phyloP scores from a whole-genome alignment of 2,888 invertebrate species.

The Ditylenchus weischeri region DNA sequence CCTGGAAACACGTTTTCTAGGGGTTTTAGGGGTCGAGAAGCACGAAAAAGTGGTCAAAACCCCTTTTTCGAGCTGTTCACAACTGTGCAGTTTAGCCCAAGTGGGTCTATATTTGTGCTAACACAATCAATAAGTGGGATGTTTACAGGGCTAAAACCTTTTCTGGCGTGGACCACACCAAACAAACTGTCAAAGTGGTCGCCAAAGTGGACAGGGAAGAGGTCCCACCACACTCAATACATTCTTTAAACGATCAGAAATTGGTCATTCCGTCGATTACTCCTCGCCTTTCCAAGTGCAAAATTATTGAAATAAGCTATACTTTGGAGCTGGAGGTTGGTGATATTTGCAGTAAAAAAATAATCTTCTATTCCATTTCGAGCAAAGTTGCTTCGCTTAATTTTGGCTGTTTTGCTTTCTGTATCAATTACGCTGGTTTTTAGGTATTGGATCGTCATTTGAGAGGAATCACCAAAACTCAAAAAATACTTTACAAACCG shows the following conservation, averaged over 20 bases:
- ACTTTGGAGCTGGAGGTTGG: slow-evolving; percentile 51
- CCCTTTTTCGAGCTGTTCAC: too few relatives aligned
- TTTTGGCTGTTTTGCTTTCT: too few relatives aligned
- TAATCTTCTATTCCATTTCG: too few relatives aligned
- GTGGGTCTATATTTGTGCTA: not conserved
- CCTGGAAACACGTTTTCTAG: too few relatives aligned
- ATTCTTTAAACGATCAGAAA: slow-evolving; percentile 38
- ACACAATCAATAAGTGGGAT: not conserved
- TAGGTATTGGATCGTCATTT: too few relatives aligned
- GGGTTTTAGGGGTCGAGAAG: too few relatives aligned
- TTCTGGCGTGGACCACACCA: slow-evolving; percentile 53
- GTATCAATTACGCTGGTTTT: too few relatives aligned
- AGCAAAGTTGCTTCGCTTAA: too few relatives aligned
- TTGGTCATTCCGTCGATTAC: slow-evolving; percentile 52
- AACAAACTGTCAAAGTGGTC: slow-evolving; percentile 42
- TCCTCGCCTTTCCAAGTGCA: slow-evolving; percentile 53
- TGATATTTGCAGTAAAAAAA: not conserved
- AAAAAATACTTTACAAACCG: too few relatives aligned
- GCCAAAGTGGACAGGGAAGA: slow-evolving; percentile 36
- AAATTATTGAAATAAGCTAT: slow-evolving; percentile 53
- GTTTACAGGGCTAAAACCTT: slow-evolving; percentile 56
- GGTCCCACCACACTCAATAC: slow-evolving; percentile 32
- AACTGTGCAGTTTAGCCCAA: too few relatives aligned
- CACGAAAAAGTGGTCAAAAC: too few relatives aligned
- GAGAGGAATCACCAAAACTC: too few relatives aligned